Percentiles rank a stretch among this genome's conserved stretches.
These are phyloP conservation scores for Saccostrea echinata DNA, from an alignment of 1,140 invertebrate genomes.

Conservation along the genomic window DNA sequence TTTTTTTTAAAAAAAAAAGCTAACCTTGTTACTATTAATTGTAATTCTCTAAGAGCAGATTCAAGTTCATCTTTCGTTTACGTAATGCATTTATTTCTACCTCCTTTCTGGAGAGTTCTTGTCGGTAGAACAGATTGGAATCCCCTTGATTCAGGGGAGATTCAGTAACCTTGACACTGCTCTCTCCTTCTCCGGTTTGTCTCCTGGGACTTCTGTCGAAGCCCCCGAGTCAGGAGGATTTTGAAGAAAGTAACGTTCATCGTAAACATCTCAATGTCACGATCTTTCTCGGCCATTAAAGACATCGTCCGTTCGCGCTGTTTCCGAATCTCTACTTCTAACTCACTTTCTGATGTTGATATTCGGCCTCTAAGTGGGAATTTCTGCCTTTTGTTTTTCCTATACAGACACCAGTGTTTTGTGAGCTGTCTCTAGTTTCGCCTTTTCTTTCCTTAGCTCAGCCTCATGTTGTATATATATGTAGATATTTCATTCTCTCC, in stretches of 20 bases:
- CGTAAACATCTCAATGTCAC: constrained; percentile 86
- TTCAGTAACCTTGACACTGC: constrained; percentile 71
- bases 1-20: too few relatives aligned
- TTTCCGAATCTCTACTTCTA: constrained; percentile 89
- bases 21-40: too few relatives aligned
- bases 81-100: constrained; percentile 88
- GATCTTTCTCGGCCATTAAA: constrained; percentile 89
- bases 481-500: constrained; percentile 68
- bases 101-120: constrained; percentile 90
- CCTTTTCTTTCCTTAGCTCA: constrained; percentile 80
- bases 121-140: constrained; percentile 89
- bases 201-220: constrained; percentile 60
- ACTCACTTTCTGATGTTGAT: constrained; percentile 82
- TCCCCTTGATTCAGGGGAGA: constrained; percentile 69
- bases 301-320: constrained; percentile 89
- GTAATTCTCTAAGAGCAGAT: constrained; percentile 84
- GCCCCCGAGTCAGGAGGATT: constrained; percentile 59
- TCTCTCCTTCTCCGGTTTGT: constrained; percentile 68
- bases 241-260: constrained; percentile 53
- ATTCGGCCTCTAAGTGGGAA: constrained; percentile 81
- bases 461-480: constrained; percentile 80
- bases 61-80: constrained; percentile 87
- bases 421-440: constrained; percentile 70
- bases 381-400: constrained; percentile 83
- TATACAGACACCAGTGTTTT: constrained; percentile 70